Evolutionary conservation across 2,888 invertebrate species (phyloP), one percentile per base, ranked within the genome.

Genomic region (Punctoribates punctum): DNA sequence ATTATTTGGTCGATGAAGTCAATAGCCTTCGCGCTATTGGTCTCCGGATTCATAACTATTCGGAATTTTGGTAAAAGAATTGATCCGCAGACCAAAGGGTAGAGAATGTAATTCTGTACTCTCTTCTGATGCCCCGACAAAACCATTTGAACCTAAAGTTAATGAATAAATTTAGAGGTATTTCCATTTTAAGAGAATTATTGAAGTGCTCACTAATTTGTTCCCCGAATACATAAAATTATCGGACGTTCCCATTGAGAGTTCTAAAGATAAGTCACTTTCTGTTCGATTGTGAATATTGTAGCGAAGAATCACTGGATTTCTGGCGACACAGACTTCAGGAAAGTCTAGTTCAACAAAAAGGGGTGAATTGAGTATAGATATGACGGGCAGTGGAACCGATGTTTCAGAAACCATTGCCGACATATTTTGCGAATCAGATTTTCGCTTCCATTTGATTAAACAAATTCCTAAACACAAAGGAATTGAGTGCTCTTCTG

Each of bases 141-240:
- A 23, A 62, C 27, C 17, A 29, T 34, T 29, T 62, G 27, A 8
- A 34, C 29, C 62, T 62, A 60, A 20, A 20, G 6, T 25, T n/a
- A n/a, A n/a, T n/a, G n/a, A n/a, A n/a, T n/a, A n/a, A n/a, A n/a
- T n/a, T n/a, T n/a, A 6, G 34, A 34, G 8, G 8, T 6, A 34
- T 4, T 34, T 4, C 4, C 34, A 34, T 34, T 34, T 34, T 6
- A 8, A 34, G 27, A 6, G 11, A 27, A 23, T 70, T 13, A 70
- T 6, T 48, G 8, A 15, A 51, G 4, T 17, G 51, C 38, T 62
- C 82, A 91, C 90, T 87, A 94, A 93, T 85, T 93, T 95, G 82
- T 94, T 93, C 1, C 96, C 96, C 78, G 96, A 90, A 85, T 94
- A 96, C 91, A 96, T 95, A 83, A 96, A 96, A 57, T 91, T 91